These are phyloP conservation scores for Damaliscus lunatus DNA, from an alignment of 2,113 vertebrate genomes.

Conservation along the genomic window DNA sequence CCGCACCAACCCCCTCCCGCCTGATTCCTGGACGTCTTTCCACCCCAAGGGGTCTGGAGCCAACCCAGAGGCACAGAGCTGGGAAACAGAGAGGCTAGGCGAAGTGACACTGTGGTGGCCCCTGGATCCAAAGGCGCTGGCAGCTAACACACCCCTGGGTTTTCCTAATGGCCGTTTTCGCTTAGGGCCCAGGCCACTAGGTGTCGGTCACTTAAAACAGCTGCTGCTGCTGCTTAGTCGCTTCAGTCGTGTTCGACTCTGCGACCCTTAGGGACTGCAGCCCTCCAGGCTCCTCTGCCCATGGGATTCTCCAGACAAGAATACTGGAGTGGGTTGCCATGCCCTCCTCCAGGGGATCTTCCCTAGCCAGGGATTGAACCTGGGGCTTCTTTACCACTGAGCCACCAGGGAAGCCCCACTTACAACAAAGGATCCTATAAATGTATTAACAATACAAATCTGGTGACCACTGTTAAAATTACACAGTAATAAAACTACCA, in stretches of 20 bases:
- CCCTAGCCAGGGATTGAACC: not conserved
- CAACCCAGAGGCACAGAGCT: not conserved
- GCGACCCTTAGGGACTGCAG: not conserved
- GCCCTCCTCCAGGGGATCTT: not conserved
- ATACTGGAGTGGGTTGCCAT: not conserved
- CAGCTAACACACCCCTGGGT: not conserved
- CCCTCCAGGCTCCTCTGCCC: not conserved
- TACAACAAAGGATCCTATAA: not conserved
- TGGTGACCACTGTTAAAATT: not conserved
- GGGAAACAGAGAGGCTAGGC: not conserved
- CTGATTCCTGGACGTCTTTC: not conserved
- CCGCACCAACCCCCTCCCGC: fast-evolving
- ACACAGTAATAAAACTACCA: not conserved
- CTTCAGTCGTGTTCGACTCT: not conserved
- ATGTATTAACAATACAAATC: not conserved
- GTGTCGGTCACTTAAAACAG: not conserved
- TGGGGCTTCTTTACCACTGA: not conserved
- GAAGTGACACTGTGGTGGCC: not conserved
- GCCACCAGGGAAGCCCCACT: not conserved
- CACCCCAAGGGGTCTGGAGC: not conserved
- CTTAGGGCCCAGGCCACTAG: not conserved
- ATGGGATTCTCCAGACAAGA: not conserved
- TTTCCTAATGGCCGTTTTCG: not conserved
- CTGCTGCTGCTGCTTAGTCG: not conserved
- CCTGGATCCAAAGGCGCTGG: not conserved